Conservation (phyloP, 2,888 invertebrate genomes). For the Parnassius smintheus region DNA sequence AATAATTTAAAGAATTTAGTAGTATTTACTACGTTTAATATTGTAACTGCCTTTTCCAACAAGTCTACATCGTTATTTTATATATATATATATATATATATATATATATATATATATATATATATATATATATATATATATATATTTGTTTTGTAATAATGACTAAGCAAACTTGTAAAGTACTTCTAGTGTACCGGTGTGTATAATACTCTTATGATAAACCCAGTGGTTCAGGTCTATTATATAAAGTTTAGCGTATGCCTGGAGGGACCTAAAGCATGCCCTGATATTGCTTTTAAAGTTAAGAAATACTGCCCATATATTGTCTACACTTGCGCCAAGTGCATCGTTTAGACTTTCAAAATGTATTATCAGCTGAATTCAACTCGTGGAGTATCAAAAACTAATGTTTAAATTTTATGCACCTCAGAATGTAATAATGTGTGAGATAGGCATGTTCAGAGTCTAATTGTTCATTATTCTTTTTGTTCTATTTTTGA, state of each 20-base stretch:
- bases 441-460: too few species aligned
- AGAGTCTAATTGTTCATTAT: too few species aligned
- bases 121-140: too few species aligned
- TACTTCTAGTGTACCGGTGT: conserved; percentile 1
- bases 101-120: too few species aligned
- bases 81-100: too few species aligned
- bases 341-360: conserved; percentile 44
- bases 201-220: conserved; percentile 23
- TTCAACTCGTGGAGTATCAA: conserved; percentile 15
- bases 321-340: conserved; percentile 58
- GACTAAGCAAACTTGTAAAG: conserved; percentile 3
- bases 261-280: conserved; percentile 42
- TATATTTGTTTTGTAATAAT: too few species aligned
- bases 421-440: too few species aligned
- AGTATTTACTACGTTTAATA: too few species aligned
- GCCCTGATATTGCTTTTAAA: conserved; percentile 62
- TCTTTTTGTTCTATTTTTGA: too few species aligned
- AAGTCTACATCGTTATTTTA: too few species aligned
- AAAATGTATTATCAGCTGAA: conserved; percentile 44
- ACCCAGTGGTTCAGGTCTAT: conserved; percentile 16
- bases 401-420: conserved; percentile 4
- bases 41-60: too few species aligned
- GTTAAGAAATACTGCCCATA: conserved; percentile 66
- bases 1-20: too few species aligned
- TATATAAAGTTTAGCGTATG: conserved; percentile 32